Evolutionary conservation across 2,888 invertebrate species (phyloP), one percentile per base, ranked within the genome.

Genomic region (Junonia oenone): DNA sequence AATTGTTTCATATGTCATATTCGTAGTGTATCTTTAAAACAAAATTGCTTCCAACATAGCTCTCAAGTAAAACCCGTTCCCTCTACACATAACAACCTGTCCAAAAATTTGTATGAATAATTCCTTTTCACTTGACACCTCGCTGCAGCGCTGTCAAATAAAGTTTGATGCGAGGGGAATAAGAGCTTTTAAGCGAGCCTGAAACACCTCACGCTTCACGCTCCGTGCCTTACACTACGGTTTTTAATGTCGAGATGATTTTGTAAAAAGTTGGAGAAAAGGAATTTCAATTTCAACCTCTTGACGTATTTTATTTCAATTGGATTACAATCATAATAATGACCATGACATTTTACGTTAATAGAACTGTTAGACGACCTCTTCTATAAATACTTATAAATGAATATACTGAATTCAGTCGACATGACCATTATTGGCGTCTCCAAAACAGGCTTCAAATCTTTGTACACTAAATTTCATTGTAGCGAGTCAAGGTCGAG

Each of bases 401-500:
- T n/a, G n/a, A n/a, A n/a, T n/a, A n/a, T n/a, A n/a, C n/a, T n/a
- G n/a, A n/a, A n/a, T n/a, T n/a, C n/a, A n/a, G n/a, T n/a, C n/a
- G n/a, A n/a, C n/a, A n/a, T n/a, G n/a, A n/a, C n/a, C n/a, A n/a
- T n/a, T n/a, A n/a, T n/a, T n/a, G n/a, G n/a, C n/a, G n/a, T n/a
- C n/a, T n/a, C n/a, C n/a, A n/a, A n/a, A n/a, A n/a, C n/a, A n/a
- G n/a, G n/a, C n/a, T n/a, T n/a, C n/a, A n/a, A n/a, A 11, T 11
- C 8, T 2, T 2, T 31, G 11, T 11, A 31, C 31, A 11, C 31
- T 31, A 2, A 31, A 31, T 31, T 40, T 45, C 11, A 29, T 29
- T 37, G 45, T 46, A 52, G 37, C 43, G 29, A 59, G 59, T 59
- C 56, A 59, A 57, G 59, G 57, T 60, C 49, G 14, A 14, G 17